phyloP scores from a whole-genome alignment of 2,797 vertebrate genomes.

The Myotis findleyi region DNA sequence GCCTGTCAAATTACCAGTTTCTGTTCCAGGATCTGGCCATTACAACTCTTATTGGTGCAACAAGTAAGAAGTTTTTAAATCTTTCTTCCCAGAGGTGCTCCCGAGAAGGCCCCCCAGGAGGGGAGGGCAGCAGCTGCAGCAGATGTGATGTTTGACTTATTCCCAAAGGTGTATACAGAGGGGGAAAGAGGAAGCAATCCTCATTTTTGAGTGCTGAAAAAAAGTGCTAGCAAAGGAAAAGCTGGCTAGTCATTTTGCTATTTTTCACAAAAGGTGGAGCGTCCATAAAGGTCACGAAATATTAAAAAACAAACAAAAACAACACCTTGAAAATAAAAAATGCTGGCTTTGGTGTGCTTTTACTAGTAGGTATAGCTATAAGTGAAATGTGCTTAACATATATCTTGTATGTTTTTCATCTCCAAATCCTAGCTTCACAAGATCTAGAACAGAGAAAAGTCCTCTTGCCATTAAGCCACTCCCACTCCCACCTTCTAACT shows the following conservation, averaged over 20 bases:
- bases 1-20: conserved; percentile 90
- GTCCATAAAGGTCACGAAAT: neutral
- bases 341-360: neutral
- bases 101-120: neutral
- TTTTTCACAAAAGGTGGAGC: neutral
- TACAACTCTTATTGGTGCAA: conserved; percentile 89
- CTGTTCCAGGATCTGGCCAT: conserved; percentile 91
- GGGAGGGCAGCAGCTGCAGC: neutral
- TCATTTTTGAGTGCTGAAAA: neutral
- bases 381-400: neutral
- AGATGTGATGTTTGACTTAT: neutral
- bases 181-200: neutral
- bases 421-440: neutral
- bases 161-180: neutral
- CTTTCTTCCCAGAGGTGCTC: neutral
- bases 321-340: neutral
- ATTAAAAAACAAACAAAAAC: neutral
- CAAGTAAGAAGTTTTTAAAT: conserved; percentile 87
- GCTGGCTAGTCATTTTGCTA: neutral
- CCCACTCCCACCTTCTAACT: neutral
- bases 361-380: neutral
- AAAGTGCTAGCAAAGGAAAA: neutral
- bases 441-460: neutral
- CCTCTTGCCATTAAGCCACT: neutral
- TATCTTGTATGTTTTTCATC: neutral